These are phyloP conservation scores for Coryphaenoides rupestris DNA, from an alignment of 2,113 vertebrate species.

Conservation along the genomic window DNA sequence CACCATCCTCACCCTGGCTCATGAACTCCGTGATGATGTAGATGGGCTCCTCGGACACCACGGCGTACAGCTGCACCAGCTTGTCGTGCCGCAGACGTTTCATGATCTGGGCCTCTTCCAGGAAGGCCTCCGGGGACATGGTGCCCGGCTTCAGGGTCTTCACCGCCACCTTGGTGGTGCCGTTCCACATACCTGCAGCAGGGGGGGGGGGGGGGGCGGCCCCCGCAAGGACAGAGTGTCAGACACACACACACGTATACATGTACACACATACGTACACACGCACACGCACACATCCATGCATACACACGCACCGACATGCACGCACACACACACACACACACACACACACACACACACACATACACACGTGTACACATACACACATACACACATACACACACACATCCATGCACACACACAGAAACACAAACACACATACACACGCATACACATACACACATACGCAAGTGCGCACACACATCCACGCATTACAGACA, in stretches of 20 bases:
- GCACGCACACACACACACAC: conserved; percentile 7
- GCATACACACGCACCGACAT: neutral
- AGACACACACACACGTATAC: conserved; percentile 8
- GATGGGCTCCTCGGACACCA: conserved; percentile 96
- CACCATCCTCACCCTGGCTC: conserved; percentile 79
- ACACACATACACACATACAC: conserved; percentile 6
- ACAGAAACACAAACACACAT: conserved; percentile 8
- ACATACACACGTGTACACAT: conserved; percentile 5
- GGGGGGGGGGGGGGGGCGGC: conserved; percentile 11
- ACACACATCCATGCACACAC: conserved; percentile 3
- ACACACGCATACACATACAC: neutral
- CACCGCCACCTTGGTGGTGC: conserved; percentile 93
- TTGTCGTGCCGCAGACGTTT: conserved; percentile 95
- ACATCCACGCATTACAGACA: neutral
- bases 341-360: neutral
- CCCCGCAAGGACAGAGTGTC: conserved; percentile 1
- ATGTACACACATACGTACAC: conserved; percentile 4
- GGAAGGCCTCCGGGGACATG: conserved; percentile 96
- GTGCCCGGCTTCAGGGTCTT: conserved; percentile 96
- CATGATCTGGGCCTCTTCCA: conserved; percentile 99
- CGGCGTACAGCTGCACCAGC: conserved; percentile 95
- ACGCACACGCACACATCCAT: neutral
- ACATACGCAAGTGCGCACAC: conserved; percentile 5
- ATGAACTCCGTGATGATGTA: conserved; percentile 98
- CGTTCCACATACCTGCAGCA: conserved; percentile 89